phyloP scores from a whole-genome alignment of 2,797 vertebrate species.

The Helostoma temminkii region DNA sequence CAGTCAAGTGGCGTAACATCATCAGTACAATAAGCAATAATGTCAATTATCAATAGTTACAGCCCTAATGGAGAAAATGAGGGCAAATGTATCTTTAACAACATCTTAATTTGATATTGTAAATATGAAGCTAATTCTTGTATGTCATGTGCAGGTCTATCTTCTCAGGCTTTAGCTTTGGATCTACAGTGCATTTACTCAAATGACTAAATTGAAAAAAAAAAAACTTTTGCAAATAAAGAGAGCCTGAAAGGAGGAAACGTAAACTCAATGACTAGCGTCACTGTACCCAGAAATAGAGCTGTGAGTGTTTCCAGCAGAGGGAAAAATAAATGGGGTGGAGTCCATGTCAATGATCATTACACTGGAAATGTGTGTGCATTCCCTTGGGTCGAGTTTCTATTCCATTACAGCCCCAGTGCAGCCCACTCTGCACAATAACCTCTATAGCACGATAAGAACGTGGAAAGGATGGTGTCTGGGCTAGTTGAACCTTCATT shows the following conservation, averaged over 20 bases:
- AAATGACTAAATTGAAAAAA: slow-evolving; percentile 4
- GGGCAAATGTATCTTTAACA: not conserved
- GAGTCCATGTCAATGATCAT: slow-evolving; percentile 54
- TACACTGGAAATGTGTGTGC: slow-evolving; percentile 51
- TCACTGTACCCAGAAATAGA: slow-evolving; percentile 48
- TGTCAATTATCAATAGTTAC: not conserved
- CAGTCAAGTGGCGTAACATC: no score
- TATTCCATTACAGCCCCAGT: slow-evolving; percentile 55
- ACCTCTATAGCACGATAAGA: slow-evolving; percentile 55
- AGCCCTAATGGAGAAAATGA: not conserved
- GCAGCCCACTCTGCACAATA: slow-evolving; percentile 49
- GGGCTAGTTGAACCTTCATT: slow-evolving; percentile 30
- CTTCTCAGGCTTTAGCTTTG: not conserved
- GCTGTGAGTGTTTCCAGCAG: slow-evolving; percentile 53
- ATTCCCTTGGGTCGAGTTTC: slow-evolving; percentile 66
- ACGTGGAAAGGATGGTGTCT: slow-evolving; percentile 32
- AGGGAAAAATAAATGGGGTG: slow-evolving; percentile 60
- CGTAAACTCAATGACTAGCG: slow-evolving; percentile 38
- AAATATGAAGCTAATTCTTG: not conserved
- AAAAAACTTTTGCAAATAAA: slow-evolving; percentile 37
- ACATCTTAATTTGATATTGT: not conserved
- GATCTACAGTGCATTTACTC: slow-evolving; percentile 6
- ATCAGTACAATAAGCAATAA: not conserved
- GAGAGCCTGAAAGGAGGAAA: slow-evolving; percentile 22
- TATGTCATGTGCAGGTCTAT: not conserved